Evolutionary conservation across 2,888 invertebrate genomes (phyloP).

Genomic region (Temnothorax ravouxi): DNA sequence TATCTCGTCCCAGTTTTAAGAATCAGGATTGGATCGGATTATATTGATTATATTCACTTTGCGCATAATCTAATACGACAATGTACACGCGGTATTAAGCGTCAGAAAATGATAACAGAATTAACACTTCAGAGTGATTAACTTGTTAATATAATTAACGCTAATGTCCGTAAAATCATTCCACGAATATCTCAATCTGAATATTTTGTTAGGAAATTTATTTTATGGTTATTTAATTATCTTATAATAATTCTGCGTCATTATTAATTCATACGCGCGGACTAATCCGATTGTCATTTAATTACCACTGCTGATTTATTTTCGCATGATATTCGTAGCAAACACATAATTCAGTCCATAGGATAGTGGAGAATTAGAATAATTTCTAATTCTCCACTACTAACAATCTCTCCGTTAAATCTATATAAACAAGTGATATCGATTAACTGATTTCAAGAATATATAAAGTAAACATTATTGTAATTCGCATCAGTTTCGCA

Average conservation of each 20-base stretch:
- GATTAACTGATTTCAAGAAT: neutral
- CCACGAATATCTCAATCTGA: constrained; percentile 22
- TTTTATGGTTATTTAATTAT: constrained; percentile 34
- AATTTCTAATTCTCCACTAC: too few species aligned
- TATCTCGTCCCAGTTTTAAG: constrained; percentile 50
- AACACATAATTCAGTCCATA: neutral
- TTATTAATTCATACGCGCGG: constrained; percentile 21
- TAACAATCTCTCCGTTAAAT: neutral
- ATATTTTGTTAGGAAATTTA: constrained; percentile 37
- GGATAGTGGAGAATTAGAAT: neutral
- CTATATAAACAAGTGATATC: neutral
- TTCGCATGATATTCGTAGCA: neutral
- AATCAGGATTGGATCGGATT: constrained; percentile 39
- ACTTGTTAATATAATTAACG: constrained; percentile 45
- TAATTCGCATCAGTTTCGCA: neutral
- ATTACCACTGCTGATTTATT: constrained; percentile 26
- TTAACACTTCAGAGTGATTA: constrained; percentile 23
- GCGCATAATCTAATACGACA: constrained; percentile 22
- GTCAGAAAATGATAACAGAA: constrained; percentile 12
- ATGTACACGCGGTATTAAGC: constrained; percentile 20
- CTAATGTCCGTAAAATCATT: constrained; percentile 30
- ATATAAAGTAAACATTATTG: neutral
- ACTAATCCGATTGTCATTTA: constrained; percentile 26
- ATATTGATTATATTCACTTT: constrained; percentile 43
- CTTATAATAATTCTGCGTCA: constrained; percentile 16